Percentiles rank a stretch among this genome's conserved stretches.
Conservation (phyloP, 92 coral and sea anemone species). For the Epizoanthus illoricatus region DNA sequence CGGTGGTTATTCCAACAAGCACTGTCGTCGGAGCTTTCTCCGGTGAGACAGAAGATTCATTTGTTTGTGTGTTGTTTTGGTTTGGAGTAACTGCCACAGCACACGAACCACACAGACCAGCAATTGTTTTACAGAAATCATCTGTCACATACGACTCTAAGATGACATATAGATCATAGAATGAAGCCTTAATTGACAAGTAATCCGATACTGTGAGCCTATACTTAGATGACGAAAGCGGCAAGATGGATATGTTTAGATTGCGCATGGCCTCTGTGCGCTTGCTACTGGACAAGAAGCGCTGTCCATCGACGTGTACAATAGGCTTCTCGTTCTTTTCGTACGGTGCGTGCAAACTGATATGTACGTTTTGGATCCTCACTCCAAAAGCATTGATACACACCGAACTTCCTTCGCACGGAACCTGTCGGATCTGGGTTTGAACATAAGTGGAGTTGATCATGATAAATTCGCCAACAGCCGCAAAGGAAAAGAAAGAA, state of each 20-base stretch:
- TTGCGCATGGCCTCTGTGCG: slow-evolving; percentile 12
- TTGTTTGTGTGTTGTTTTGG: slow-evolving; percentile 22
- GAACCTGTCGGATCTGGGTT: slow-evolving; percentile 65
- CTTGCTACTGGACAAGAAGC: slow-evolving; percentile 5
- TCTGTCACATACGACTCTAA: slow-evolving; percentile 31
- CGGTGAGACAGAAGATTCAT: slow-evolving; percentile 26
- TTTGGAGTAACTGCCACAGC: slow-evolving; percentile 10
- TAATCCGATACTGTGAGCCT: slow-evolving; percentile 17
- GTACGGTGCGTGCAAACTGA: slow-evolving; percentile 73
- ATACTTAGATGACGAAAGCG: slow-evolving; percentile 18
- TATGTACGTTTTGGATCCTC: slow-evolving; percentile 21
- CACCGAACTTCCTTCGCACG: slow-evolving; percentile 56
- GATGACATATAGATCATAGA: slow-evolving; percentile 44
- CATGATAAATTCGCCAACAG: slow-evolving; percentile 61
- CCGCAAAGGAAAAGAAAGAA: slow-evolving; percentile 45
- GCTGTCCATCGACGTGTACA: slow-evolving; percentile 42
- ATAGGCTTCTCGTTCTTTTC: slow-evolving; percentile 47
- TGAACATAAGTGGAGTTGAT: slow-evolving; percentile 50
- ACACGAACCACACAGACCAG: slow-evolving; percentile 53
- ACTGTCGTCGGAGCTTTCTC: slow-evolving; percentile 14
- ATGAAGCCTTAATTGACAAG: slow-evolving; percentile 35
- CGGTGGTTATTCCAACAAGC: slow-evolving; percentile 37
- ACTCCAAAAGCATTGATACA: slow-evolving; percentile 67
- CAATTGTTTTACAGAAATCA: slow-evolving; percentile 32
- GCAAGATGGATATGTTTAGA: slow-evolving; percentile 29